Base-by-base conservation (phyloP, 2,113 vertebrate genomes). In the Dromaius novaehollandiae region DNA sequence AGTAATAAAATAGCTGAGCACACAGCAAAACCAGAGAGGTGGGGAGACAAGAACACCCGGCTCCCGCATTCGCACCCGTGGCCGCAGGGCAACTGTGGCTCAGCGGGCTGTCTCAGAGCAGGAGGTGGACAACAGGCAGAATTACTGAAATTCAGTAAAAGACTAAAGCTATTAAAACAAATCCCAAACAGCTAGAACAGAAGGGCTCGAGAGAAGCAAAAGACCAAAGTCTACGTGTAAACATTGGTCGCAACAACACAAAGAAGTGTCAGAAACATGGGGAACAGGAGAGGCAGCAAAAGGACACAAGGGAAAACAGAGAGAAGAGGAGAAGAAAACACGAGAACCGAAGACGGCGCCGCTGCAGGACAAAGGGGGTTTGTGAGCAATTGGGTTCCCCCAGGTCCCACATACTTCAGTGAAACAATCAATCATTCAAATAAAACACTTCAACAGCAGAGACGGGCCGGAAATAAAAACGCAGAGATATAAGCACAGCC, bases 1-100 rank as follows among this genome's bases (percentile, higher is more conserved):
- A 95, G 44, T 50, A 70, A 65, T 34, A 13, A 75, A 75, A 46
- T 13, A 69, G 61, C 48, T 61, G 14, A 61, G 25, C 36, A 76
- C 2, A 3, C 38, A 79, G 76, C 16, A 80, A 28, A 75, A 77
- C 36, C 48, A 53, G 25, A 12, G 26, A 74, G 71, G 22, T 0
- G 4, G 9, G 13, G 51, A 2, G 7, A 76, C 0, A 0, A 74
- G 74, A 89, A 46, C 25, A 28, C n/a, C 24, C n/a, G 86, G 21
- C 68, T 66, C 19, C n/a, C 58, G 56, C 32, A 46, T 25, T 78
- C 68, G 75, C 46, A 63, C 34, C 64, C 28, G n/a, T 0, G 1
- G 60, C 56, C 74, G 73, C 5, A 50, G 46, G 30, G 16, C 32
- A 73, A 51, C 3, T 51, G 32, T 44, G 63, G 66, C 42, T 87